Base-by-base conservation (phyloP, 1,140 invertebrate species). In the Conus ventricosus region DNA sequence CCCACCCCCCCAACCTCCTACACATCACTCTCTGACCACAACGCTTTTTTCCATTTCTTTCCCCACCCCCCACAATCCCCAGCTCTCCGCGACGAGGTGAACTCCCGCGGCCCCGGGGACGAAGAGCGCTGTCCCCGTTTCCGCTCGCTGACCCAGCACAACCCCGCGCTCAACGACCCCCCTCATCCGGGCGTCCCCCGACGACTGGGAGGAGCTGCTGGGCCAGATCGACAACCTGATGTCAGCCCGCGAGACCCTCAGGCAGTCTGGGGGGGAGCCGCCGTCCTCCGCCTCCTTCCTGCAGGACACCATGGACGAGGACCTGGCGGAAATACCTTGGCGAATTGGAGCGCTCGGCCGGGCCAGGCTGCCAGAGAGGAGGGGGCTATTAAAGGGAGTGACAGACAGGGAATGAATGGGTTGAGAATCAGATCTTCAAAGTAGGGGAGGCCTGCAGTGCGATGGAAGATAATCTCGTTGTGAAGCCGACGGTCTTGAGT, bases 371-470 rank as follows among this genome's bases (percentile, higher is more conserved):
- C 90, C 13, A 86, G 93, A 15, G 88, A 89, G n/a, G 89, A 98
- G 90, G 98, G 98, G 92, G 96, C 97, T 80, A 96, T 98, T 23
- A 96, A 96, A 92, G 94, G 94, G 91, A 71, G 15, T 8, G 57
- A 11, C 11, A 71, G 67, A 23, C 11, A 63, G 60, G 17, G 60
- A 63, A 63, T 63, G 60, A 63, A 20, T 63, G 60, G 4, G 39
- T 39, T 39, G 39, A 39, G 39, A 39, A 39, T 39, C 39, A 39
- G 39, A 39, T 39, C 39, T 39, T 39, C 39, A 39, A 3, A 39
- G 39, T 39, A 39, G 39, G 39, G 39, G 39, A 39, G 39, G 39
- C 39, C 39, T 39, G 39, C 39, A 39, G 39, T 39, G 39, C 39
- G 39, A 39, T 3, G 39, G 39, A 1, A 39, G 0, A 39, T 39